Conservation (phyloP, 2,888 invertebrate species). For the Ptilodon capucinus region DNA sequence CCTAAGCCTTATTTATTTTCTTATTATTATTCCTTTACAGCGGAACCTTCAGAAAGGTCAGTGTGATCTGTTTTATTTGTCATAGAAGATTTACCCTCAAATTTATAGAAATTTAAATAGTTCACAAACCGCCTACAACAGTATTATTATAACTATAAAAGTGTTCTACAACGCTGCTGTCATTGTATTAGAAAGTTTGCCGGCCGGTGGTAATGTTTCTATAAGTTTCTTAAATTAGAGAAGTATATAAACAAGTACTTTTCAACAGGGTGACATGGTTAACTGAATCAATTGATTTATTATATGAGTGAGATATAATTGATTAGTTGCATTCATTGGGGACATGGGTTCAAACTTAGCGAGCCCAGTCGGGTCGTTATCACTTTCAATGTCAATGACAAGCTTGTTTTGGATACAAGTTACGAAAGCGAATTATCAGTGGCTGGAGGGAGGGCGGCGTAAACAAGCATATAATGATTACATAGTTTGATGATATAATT, state of each 20-base stretch:
- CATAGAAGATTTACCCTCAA: no score
- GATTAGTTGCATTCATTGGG: background rate
- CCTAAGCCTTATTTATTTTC: no score
- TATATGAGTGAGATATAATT: no score
- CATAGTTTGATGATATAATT: conserved; percentile 9
- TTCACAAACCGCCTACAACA: no score
- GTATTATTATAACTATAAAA: no score
- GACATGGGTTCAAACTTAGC: conserved; percentile 1
- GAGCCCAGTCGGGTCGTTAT: conserved; percentile 12
- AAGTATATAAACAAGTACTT: background rate
- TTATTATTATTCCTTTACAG: no score
- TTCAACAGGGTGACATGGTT: background rate
- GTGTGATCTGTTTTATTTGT: no score
- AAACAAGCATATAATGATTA: background rate
- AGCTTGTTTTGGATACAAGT: conserved; percentile 12
- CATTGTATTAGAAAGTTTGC: background rate
- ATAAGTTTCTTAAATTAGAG: no score
- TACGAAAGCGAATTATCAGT: no score
- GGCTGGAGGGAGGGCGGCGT: conserved; percentile 8
- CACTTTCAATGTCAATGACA: conserved; percentile 13
- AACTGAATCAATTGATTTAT: background rate
- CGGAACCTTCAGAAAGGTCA: no score
- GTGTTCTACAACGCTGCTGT: background rate
- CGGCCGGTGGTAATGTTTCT: no score
- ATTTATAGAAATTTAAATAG: no score